Percentiles rank a stretch among this genome's conserved stretches.
Evolutionary conservation across 2,113 vertebrate genomes (phyloP).

Genomic region (Pygathrix nemaeus): DNA sequence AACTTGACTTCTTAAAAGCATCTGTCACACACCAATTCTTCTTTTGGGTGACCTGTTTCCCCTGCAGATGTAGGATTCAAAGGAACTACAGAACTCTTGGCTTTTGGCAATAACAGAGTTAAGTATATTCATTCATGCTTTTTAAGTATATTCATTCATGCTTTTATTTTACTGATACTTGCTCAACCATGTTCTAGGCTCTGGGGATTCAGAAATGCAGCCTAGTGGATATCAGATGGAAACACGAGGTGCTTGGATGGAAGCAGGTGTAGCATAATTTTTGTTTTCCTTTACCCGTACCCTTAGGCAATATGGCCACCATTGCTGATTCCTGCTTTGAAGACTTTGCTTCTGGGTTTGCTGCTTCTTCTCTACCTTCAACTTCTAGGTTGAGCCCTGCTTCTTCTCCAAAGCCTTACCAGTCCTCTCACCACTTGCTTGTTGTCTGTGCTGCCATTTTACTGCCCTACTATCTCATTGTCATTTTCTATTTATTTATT

Average conservation of each 20-base stretch:
- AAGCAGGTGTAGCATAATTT: not conserved
- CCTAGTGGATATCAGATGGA: not conserved
- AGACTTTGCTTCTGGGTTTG: not conserved
- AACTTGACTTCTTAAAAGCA: not conserved
- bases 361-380: not conserved
- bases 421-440: not conserved
- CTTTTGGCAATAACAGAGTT: not conserved
- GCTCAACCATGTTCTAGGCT: not conserved
- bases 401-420: not conserved
- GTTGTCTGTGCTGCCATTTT: not conserved
- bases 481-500: not conserved
- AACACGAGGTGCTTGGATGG: not conserved
- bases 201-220: not conserved
- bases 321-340: not conserved
- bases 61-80: not conserved
- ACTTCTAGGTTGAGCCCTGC: not conserved
- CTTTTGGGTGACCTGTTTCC: not conserved
- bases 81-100: not conserved
- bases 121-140: not conserved
- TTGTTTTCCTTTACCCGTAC: not conserved
- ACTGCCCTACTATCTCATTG: not conserved
- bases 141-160: not conserved
- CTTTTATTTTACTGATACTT: conserved; percentile 2
- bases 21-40: not conserved
- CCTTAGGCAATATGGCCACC: not conserved